Conservation (phyloP, 2,888 invertebrate genomes). For the Clistopyga incitator region DNA sequence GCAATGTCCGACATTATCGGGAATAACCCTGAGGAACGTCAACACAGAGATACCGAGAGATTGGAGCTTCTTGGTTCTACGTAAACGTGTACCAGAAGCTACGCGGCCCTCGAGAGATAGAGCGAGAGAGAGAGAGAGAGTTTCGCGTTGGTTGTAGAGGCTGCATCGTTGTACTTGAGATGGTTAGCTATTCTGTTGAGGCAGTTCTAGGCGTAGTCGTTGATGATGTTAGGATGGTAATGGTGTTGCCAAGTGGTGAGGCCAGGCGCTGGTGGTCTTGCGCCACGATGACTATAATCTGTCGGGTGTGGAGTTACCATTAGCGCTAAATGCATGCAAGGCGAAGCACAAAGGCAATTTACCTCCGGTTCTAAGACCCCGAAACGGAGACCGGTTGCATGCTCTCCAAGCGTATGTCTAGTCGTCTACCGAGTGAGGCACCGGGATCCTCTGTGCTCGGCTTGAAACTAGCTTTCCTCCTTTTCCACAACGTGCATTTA, state of each 20-base stretch:
- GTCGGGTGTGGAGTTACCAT: constrained; percentile 73
- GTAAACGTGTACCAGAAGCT: background rate
- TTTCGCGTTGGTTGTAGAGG: background rate
- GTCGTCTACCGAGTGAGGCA: constrained; percentile 12
- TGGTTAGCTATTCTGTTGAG: constrained; percentile 14
- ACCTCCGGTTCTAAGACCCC: constrained; percentile 68
- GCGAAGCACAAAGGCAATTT: constrained; percentile 75
- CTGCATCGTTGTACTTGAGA: constrained; percentile 24
- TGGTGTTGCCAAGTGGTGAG: constrained; percentile 43
- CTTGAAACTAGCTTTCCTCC: background rate
- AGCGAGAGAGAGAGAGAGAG: no score
- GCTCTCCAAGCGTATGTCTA: constrained; percentile 31
- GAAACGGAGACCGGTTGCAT: constrained; percentile 59
- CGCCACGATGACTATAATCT: constrained; percentile 70
- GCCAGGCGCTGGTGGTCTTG: constrained; percentile 49
- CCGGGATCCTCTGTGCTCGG: constrained; percentile 15
- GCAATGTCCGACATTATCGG: constrained; percentile 15
- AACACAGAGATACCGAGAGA: background rate
- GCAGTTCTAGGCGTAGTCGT: background rate
- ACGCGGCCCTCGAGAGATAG: constrained; percentile 14
- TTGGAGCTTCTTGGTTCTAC: background rate
- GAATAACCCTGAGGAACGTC: constrained; percentile 2
- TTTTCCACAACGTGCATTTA: constrained; percentile 8
- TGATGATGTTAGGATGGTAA: constrained; percentile 32
- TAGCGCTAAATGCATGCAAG: constrained; percentile 74